A percentile compares a stretch with the other conserved stretches of the same genome.
These are phyloP conservation scores for Mya arenaria DNA, from an alignment of 1,140 invertebrate species.

Conservation along the genomic window DNA sequence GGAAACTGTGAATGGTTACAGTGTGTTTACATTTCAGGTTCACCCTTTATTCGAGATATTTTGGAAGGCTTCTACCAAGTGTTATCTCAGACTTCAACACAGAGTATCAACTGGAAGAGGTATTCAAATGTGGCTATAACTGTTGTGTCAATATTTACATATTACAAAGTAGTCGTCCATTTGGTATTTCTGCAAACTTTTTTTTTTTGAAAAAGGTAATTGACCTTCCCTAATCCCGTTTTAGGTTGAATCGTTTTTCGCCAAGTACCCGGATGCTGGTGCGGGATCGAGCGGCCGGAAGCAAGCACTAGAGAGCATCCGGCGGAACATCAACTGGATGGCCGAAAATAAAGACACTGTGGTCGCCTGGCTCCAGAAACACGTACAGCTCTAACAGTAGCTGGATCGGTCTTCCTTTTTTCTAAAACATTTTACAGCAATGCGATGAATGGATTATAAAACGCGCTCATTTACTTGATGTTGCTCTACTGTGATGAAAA, in stretches of 20 bases:
- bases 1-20: neutral
- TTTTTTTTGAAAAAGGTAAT: no score
- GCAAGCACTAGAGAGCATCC: conserved; percentile 89
- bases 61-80: conserved; percentile 88
- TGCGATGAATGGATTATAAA: no score
- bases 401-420: no score
- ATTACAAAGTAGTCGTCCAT: no score
- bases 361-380: conserved; percentile 64
- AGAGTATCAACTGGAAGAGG: conserved; percentile 87
- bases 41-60: conserved; percentile 90
- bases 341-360: conserved; percentile 65
- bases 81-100: conserved; percentile 88
- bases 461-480: no score
- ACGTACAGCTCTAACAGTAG: no score
- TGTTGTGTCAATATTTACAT: no score
- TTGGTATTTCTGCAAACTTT: no score
- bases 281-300: conserved; percentile 88
- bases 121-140: no score
- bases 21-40: conserved; percentile 84
- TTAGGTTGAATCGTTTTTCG: conserved; percentile 90
- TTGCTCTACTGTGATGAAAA: no score
- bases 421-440: no score
- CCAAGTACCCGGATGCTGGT: conserved; percentile 91
- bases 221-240: conserved; percentile 17
- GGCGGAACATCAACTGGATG: conserved; percentile 91